Evolutionary conservation across 2,113 vertebrate genomes (phyloP).

Genomic region (Ramphastos sulfuratus): DNA sequence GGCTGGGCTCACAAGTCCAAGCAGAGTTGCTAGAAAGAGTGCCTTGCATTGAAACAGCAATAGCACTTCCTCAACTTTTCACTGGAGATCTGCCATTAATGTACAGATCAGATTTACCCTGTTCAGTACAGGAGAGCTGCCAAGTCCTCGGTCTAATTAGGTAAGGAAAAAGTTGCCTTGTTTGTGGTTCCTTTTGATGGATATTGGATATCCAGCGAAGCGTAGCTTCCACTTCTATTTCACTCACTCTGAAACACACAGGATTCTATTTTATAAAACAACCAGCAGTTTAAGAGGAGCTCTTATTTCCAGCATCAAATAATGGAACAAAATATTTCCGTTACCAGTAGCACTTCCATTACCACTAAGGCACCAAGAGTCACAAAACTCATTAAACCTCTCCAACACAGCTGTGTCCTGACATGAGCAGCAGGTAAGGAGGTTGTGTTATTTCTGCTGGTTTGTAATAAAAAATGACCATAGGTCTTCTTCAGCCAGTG

Average conservation of each 20-base stretch:
- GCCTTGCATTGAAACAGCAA: neutral
- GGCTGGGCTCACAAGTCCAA: neutral
- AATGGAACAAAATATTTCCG: neutral
- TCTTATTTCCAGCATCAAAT: neutral
- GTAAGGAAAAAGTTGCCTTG: neutral
- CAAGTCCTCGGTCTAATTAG: neutral
- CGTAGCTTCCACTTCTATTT: neutral
- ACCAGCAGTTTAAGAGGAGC: neutral
- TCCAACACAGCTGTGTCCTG: neutral
- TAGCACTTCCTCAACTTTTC: neutral
- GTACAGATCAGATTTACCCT: neutral
- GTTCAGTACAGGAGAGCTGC: neutral
- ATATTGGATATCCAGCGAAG: neutral
- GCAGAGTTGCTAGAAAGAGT: neutral
- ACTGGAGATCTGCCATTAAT: neutral
- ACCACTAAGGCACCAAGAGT: neutral
- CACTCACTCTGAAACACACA: neutral
- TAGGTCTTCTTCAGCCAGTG: neutral
- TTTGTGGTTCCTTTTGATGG: neutral
- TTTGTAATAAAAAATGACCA: neutral
- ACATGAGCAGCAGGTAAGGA: neutral
- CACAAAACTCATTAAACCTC: neutral
- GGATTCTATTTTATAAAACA: neutral
- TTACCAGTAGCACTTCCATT: neutral
- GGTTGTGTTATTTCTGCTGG: neutral